Percentiles rank a stretch among this genome's conserved stretches.
Conservation (phyloP, 2,888 invertebrate genomes). For the Ecliptopera silaceata region DNA sequence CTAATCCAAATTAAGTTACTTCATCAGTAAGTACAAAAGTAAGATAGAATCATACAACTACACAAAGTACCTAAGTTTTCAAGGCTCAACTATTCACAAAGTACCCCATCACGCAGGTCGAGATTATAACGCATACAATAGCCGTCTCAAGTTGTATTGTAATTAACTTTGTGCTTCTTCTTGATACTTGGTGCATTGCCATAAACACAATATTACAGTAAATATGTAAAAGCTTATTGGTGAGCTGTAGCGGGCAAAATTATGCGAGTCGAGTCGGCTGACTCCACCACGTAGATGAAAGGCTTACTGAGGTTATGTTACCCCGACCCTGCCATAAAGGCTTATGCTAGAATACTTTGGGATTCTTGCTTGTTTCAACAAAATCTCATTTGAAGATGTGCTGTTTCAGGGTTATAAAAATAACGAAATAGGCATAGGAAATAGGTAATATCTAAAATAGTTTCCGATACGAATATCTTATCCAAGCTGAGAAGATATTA, state of each 20-base stretch:
- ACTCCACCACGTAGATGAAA: slow-evolving; percentile 52
- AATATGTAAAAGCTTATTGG: slow-evolving; percentile 18
- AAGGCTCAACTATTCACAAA: slow-evolving; percentile 33
- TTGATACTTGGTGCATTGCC: slow-evolving; percentile 15
- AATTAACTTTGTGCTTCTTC: not conserved
- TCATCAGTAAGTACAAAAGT: slow-evolving; percentile 14
- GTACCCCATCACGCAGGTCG: slow-evolving; percentile 33
- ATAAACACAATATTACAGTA: slow-evolving; percentile 31
- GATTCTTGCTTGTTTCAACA: slow-evolving; percentile 43
- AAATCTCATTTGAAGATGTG: slow-evolving; percentile 24
- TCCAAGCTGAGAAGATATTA: too few relatives aligned
- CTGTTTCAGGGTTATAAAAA: not conserved
- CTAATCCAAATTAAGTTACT: slow-evolving; percentile 4
- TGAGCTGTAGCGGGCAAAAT: slow-evolving; percentile 47
- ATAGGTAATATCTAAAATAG: too few relatives aligned
- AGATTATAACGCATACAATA: slow-evolving; percentile 31
- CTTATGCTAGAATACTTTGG: slow-evolving; percentile 46
- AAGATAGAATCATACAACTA: too few relatives aligned
- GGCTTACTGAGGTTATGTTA: slow-evolving; percentile 54
- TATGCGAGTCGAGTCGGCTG: slow-evolving; percentile 50
- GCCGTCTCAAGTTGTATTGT: slow-evolving; percentile 11
- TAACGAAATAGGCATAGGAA: not conserved
- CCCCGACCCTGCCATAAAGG: slow-evolving; percentile 48
- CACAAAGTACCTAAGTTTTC: slow-evolving; percentile 14
- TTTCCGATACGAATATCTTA: too few relatives aligned